Conservation (phyloP, 2,113 vertebrate genomes). For the Axis porcinus region DNA sequence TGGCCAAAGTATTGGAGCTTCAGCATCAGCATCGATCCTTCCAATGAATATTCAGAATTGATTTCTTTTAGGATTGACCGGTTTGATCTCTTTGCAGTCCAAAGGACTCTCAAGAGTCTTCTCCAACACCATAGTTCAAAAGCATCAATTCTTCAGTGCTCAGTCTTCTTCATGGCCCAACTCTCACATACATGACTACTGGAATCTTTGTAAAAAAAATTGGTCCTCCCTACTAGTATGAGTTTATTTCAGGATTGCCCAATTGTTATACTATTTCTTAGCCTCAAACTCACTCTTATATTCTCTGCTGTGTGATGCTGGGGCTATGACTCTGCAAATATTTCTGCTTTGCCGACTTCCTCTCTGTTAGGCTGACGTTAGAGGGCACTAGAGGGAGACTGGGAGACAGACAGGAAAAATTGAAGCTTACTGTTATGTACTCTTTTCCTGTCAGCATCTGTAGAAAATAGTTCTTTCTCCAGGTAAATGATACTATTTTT, state of each 20-base stretch:
- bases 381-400: not conserved
- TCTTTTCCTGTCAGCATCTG: not conserved
- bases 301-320: not conserved
- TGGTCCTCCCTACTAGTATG: not conserved
- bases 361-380: not conserved
- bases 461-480: not conserved
- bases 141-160: not conserved
- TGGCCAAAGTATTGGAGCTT: not conserved
- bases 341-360: not conserved
- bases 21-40: not conserved
- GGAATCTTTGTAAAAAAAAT: not conserved
- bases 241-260: not conserved
- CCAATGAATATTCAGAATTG: not conserved
- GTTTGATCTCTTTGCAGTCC: not conserved
- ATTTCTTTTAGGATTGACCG: not conserved
- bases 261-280: not conserved
- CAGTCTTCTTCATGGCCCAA: not conserved
- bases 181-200: not conserved
- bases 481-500: not conserved
- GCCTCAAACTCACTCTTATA: not conserved
- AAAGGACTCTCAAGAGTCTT: not conserved
- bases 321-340: not conserved
- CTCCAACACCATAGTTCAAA: not conserved
- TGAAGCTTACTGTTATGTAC: accelerated
- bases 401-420: not conserved